Conservation (phyloP, 2,888 invertebrate species). For the Sinohyriopsis cumingii region DNA sequence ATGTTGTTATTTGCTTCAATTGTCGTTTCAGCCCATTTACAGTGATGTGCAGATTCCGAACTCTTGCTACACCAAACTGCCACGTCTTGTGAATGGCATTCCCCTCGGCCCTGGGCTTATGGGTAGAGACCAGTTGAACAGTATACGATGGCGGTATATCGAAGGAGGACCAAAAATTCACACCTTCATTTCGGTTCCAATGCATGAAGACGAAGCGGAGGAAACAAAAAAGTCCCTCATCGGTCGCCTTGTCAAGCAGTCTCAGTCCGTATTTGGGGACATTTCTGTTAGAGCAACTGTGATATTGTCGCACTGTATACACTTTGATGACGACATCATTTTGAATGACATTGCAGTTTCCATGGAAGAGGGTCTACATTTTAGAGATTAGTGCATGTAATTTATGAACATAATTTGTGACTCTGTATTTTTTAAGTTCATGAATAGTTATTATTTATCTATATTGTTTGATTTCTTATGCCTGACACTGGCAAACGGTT, state of each 20-base stretch:
- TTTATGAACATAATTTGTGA: too few relatives aligned
- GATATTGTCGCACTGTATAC: conserved; percentile 58
- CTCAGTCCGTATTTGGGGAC: conserved; percentile 63
- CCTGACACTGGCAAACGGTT: too few relatives aligned
- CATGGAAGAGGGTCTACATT: conserved; percentile 61
- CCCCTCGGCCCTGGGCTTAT: conserved; percentile 65
- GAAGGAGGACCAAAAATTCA: conserved; percentile 59
- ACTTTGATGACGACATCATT: conserved; percentile 61
- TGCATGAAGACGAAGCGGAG: conserved; percentile 60
- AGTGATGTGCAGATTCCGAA: conserved; percentile 58
- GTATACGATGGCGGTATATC: conserved; percentile 62
- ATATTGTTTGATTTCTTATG: too few relatives aligned
- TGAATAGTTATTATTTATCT: too few relatives aligned
- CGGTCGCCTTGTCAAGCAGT: conserved; percentile 56
- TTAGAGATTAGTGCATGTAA: conserved; percentile 44
- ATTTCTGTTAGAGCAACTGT: conserved; percentile 62
- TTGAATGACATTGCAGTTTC: conserved; percentile 65
- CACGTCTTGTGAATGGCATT: conserved; percentile 64
- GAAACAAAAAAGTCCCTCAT: conserved; percentile 53
- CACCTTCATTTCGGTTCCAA: conserved; percentile 62
- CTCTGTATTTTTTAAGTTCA: too few relatives aligned
- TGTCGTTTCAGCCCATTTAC: conserved; percentile 60
- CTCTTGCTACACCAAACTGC: conserved; percentile 59
- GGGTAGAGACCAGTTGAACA: conserved; percentile 51
- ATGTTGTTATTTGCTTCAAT: conserved; percentile 58